These are phyloP conservation scores for Nasalis larvatus DNA, from an alignment of 2,113 vertebrate genomes.

Conservation along the genomic window DNA sequence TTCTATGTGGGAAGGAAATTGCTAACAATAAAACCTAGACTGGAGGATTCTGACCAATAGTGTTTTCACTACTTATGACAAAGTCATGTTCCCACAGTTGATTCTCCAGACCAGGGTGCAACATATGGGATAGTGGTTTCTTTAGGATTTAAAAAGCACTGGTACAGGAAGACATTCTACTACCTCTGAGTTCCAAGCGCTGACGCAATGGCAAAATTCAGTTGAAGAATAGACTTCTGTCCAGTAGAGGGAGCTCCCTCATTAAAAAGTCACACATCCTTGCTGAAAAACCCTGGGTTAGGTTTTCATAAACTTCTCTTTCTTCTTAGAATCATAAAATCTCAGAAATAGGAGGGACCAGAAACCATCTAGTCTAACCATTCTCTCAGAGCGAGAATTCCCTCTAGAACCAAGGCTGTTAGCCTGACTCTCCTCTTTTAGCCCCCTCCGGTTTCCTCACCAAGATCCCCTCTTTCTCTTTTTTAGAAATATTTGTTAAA, in stretches of 20 bases:
- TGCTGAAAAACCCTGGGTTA: neutral
- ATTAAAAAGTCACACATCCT: neutral
- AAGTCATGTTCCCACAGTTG: neutral
- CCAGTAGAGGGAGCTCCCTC: conserved; percentile 36
- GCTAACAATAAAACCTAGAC: no score
- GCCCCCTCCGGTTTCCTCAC: neutral
- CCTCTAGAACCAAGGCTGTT: neutral
- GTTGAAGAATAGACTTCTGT: neutral
- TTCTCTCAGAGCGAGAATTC: neutral
- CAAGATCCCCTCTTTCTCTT: neutral
- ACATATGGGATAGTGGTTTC: neutral
- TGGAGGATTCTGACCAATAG: neutral
- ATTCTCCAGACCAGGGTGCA: neutral
- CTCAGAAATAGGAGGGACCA: neutral
- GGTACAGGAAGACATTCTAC: neutral
- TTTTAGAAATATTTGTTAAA: neutral
- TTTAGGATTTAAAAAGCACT: neutral
- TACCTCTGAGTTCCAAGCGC: neutral
- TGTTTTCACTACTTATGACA: neutral
- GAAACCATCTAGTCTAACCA: neutral
- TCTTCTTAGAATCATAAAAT: neutral
- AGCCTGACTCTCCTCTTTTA: neutral
- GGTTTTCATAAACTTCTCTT: neutral
- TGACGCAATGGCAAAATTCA: neutral
- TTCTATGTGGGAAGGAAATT: neutral